Base-by-base conservation (phyloP, 2,888 invertebrate species). In the Parnassius glacialis region DNA sequence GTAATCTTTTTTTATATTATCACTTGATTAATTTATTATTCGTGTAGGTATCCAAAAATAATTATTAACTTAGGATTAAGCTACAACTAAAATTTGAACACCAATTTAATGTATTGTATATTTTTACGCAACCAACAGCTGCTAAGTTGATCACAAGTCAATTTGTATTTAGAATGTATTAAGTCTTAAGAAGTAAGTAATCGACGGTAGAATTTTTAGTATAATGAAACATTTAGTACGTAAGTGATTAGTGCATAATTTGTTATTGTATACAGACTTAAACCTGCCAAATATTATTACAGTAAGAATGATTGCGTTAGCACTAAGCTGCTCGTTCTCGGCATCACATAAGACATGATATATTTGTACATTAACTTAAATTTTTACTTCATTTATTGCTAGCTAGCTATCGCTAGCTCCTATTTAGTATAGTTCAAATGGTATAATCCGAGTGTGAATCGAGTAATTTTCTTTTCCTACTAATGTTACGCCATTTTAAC, bases 241-340 rank as follows among this genome's bases (percentile, higher is more conserved):
- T 66, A 62, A 50, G 62, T 45, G 64, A 61, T 65, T 69, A 68
- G 62, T 60, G 57, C 34, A 61, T 72, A 71, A 66, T 59, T 62
- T 55, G 50, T 58, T 62, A 67, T 64, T 67, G 59, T 74, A 70
- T 67, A 73, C 72, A 76, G 78, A 82, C 79, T 81, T 81, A 75
- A 79, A 80, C 80, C 86, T 85, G 85, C 85, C 86, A 86, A 85
- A 85, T 85, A 83, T 82, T 81, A 78, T 74, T 79, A 79, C 76
- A 76, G 73, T 83, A 82, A 80, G 79, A 74, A 65, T 71, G 69
- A 70, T 67, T 65, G 71, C 69, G 69, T 67, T 67, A 74, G 73
- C 78, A 79, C 75, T 77, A 75, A 71, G 43, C 41, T 52, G 44
- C 61, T 45, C 16, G 52, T 53, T 50, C 43, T n/a, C 50, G 16